Percentiles rank a stretch among this genome's conserved stretches.
Evolutionary conservation across 2,113 vertebrate species (phyloP).

Genomic region (Anseranas semipalmata): DNA sequence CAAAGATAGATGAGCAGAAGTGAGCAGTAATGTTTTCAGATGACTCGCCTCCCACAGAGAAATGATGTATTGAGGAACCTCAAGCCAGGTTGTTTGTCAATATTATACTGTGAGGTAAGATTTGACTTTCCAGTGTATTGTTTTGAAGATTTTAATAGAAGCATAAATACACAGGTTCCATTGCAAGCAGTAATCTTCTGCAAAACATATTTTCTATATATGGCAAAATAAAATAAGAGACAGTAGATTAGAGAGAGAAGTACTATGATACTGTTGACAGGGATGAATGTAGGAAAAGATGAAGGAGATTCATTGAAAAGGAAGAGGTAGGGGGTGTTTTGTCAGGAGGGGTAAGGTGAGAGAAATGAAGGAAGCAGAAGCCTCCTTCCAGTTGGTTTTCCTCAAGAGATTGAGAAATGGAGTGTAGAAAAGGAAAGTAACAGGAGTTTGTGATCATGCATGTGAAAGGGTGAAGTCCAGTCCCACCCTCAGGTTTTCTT

Average conservation of each 20-base stretch:
- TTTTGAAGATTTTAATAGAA: neutral
- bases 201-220: neutral
- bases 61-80: neutral
- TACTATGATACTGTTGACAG: neutral
- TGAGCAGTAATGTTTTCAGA: neutral
- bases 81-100: neutral
- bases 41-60: neutral
- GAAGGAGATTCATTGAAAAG: neutral
- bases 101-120: neutral
- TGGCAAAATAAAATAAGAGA: neutral
- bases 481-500: neutral
- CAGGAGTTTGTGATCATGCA: neutral
- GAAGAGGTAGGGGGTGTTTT: neutral
- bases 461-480: neutral
- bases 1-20: neutral
- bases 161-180: neutral
- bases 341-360: neutral
- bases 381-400: neutral
- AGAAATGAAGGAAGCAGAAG: neutral
- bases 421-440: neutral
- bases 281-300: neutral
- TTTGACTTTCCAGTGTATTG: neutral
- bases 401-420: neutral
- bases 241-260: neutral
- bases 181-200: neutral